Conservation (phyloP, 2,113 vertebrate species). For the Cairina moschata region DNA sequence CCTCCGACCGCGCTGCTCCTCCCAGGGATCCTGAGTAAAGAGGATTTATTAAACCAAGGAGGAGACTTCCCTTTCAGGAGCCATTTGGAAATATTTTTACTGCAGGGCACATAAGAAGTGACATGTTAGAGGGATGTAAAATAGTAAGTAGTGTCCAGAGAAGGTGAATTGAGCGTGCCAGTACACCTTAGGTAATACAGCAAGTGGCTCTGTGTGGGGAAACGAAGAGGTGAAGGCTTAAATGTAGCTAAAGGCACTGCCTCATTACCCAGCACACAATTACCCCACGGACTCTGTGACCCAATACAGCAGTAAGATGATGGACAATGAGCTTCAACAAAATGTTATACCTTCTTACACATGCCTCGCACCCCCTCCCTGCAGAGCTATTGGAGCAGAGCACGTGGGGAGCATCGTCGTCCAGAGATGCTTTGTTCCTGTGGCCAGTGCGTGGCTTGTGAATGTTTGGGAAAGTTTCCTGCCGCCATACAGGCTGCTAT, state of each 20-base stretch:
- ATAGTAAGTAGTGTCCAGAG: constrained; percentile 26
- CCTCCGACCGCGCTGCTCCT: not conserved
- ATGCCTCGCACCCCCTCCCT: rapidly evolving
- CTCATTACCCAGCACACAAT: not conserved
- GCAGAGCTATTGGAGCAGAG: not conserved
- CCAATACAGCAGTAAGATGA: not conserved
- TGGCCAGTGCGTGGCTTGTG: not conserved
- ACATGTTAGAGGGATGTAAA: constrained; percentile 11
- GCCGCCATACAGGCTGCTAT: not conserved
- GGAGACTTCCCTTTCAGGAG: not conserved
- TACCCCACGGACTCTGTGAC: not conserved
- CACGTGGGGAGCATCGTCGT: rapidly evolving
- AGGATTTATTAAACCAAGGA: not conserved
- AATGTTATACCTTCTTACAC: not conserved
- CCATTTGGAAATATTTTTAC: constrained; percentile 27
- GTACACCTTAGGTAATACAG: not conserved
- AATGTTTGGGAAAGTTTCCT: not conserved
- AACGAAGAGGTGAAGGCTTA: not conserved
- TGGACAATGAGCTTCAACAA: not conserved
- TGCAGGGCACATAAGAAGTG: not conserved
- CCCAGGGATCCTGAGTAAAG: not conserved
- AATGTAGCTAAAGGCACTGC: not conserved
- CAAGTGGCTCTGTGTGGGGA: not conserved
- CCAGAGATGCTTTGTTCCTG: not conserved
- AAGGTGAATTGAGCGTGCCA: not conserved